phyloP scores from a whole-genome alignment of 2,797 vertebrate genomes.

The Aulostomus chinensis region DNA sequence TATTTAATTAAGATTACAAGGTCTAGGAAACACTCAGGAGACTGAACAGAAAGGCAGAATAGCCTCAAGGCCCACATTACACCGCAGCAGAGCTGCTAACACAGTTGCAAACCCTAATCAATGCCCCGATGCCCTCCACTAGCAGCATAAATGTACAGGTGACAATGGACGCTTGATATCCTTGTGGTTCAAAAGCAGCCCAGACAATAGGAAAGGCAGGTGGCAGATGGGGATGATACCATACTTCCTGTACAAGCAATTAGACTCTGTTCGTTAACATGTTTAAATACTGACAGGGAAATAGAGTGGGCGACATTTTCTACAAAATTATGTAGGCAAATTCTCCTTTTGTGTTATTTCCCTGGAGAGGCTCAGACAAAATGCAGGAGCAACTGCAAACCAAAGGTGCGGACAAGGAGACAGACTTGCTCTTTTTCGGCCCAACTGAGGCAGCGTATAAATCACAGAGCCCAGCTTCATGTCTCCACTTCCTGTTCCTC shows the following conservation, averaged over 20 bases:
- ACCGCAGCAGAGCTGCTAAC: conserved; percentile 89
- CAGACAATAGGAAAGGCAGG: conserved; percentile 70
- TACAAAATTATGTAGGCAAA: conserved; percentile 9
- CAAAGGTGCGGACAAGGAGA: conserved; percentile 66
- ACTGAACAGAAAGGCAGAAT: conserved; percentile 76
- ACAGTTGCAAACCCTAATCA: conserved; percentile 84
- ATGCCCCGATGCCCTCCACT: conserved; percentile 85
- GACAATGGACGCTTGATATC: conserved; percentile 89
- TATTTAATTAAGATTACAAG: conserved; percentile 97
- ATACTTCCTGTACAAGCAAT: conserved; percentile 9
- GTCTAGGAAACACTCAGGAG: conserved; percentile 89
- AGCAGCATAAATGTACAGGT: conserved; percentile 75
- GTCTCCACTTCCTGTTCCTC: conserved; percentile 78
- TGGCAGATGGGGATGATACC: conserved; percentile 6
- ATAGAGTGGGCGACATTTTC: conserved; percentile 3
- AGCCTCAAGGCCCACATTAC: conserved; percentile 89
- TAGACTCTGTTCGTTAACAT: conserved; percentile 16
- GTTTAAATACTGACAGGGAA: conserved; percentile 33
- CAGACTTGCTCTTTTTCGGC: conserved; percentile 58
- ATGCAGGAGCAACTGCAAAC: conserved; percentile 24
- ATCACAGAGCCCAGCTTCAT: conserved; percentile 69
- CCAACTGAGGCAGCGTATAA: conserved; percentile 63
- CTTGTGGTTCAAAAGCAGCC: conserved; percentile 76
- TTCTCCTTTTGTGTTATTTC: conserved; percentile 26
- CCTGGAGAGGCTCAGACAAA: conserved; percentile 13